Conservation (phyloP, 2,797 vertebrate genomes). For the Anisognathus igniventris region DNA sequence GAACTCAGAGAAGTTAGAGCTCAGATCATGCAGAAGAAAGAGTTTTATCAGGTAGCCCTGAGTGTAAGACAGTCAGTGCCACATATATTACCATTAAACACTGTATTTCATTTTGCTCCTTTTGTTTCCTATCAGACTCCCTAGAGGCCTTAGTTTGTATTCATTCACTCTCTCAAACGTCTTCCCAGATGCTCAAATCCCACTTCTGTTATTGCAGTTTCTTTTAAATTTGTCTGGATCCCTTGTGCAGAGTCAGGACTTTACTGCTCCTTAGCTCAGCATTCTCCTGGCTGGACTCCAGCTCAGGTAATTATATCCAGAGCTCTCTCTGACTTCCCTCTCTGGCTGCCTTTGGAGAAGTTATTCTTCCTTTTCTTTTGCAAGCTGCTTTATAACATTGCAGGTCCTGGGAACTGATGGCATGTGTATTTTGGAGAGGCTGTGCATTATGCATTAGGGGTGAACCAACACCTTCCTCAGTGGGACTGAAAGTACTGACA, state of each 20-base stretch:
- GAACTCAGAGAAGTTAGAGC: background rate
- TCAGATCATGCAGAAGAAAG: background rate
- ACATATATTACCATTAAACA: background rate
- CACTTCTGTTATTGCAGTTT: conserved; percentile 56
- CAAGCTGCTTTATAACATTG: background rate
- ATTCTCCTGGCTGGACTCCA: conserved; percentile 27
- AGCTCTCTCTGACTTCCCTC: conserved; percentile 7
- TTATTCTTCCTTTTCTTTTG: conserved; percentile 38
- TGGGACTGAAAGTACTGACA: background rate
- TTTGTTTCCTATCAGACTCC: conserved; percentile 46
- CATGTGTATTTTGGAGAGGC: background rate
- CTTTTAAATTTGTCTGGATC: conserved; percentile 35
- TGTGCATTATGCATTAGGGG: background rate
- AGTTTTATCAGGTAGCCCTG: background rate
- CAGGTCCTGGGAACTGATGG: background rate
- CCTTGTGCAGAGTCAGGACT: conserved; percentile 42
- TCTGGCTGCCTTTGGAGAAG: conserved; percentile 44
- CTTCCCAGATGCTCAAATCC: conserved; percentile 62
- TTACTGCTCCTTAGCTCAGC: conserved; percentile 55
- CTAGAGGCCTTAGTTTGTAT: background rate
- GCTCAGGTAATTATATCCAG: conserved; percentile 53
- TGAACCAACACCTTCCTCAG: background rate
- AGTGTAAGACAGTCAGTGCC: background rate
- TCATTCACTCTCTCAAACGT: conserved; percentile 31
- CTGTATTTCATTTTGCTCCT: conserved; percentile 24